These are phyloP conservation scores for Dicentrarchus labrax DNA, from an alignment of 2,113 vertebrate genomes.

Conservation along the genomic window DNA sequence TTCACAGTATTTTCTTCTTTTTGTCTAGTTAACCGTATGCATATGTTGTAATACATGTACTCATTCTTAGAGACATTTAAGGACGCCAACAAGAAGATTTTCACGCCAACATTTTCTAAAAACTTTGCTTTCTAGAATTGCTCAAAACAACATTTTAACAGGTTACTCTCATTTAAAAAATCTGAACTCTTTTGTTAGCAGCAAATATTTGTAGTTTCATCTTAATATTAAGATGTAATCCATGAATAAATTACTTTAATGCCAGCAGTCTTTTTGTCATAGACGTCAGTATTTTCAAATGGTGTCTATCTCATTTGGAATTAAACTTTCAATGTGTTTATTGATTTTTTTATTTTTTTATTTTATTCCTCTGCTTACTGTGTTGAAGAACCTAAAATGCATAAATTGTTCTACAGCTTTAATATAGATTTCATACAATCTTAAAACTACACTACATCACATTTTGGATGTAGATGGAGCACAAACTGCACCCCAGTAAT, in stretches of 20 bases:
- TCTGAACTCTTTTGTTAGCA: conserved; percentile 29
- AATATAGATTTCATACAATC: conserved; percentile 31
- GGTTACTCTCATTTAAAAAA: background rate
- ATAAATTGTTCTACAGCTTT: conserved; percentile 24
- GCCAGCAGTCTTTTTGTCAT: conserved; percentile 34
- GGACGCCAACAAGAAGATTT: conserved; percentile 37
- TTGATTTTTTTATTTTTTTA: background rate
- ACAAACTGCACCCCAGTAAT: conserved; percentile 25
- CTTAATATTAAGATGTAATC: conserved; percentile 20
- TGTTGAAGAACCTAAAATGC: conserved; percentile 19
- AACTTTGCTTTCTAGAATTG: conserved; percentile 32
- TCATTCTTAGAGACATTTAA: conserved; percentile 30
- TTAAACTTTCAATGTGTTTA: conserved; percentile 1
- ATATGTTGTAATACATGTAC: conserved; percentile 45
- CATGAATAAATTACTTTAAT: conserved; percentile 12
- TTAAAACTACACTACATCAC: conserved; percentile 18
- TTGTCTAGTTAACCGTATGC: conserved; percentile 23
- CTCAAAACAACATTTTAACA: conserved; percentile 40
- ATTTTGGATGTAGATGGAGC: conserved; percentile 41
- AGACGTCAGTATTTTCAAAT: conserved; percentile 50
- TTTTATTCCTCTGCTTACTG: conserved; percentile 1
- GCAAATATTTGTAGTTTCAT: conserved; percentile 12
- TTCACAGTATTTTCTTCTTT: conserved; percentile 57
- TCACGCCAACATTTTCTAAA: conserved; percentile 43
- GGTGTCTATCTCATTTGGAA: conserved; percentile 25